Evolutionary conservation across 1,140 invertebrate species (phyloP).

Genomic region (Eriocheir sinensis): DNA sequence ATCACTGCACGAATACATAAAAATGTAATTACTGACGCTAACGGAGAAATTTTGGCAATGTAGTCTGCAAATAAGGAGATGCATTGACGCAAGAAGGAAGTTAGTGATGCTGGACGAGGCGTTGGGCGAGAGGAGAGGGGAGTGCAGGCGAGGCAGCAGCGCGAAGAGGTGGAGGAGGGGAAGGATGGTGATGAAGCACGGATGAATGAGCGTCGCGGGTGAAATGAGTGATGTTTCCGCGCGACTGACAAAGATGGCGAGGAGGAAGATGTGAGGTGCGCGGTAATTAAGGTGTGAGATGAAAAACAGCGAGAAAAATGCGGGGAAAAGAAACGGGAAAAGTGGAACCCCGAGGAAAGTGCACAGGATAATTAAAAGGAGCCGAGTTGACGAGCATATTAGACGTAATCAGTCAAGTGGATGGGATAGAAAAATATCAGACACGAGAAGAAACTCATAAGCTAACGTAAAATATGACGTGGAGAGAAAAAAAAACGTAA

Average conservation of each 20-base stretch:
- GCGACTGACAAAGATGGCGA: no score
- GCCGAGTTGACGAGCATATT: neutral
- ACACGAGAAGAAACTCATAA: neutral
- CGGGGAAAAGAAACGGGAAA: neutral
- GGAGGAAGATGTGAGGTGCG: neutral
- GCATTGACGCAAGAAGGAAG: neutral
- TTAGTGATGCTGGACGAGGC: neutral
- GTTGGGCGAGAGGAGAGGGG: neutral
- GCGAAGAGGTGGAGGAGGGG: neutral
- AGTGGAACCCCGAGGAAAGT: neutral
- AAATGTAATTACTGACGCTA: neutral
- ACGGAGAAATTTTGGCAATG: neutral
- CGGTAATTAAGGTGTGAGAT: neutral
- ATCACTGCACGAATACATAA: no score
- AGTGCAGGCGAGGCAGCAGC: neutral
- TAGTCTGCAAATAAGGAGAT: neutral
- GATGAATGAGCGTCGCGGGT: no score
- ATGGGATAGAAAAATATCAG: neutral
- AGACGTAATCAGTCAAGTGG: neutral
- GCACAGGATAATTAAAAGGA: neutral
- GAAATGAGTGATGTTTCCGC: no score
- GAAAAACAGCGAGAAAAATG: neutral
- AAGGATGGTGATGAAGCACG: neutral
- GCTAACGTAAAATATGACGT: neutral
- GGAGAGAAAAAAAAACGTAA: no score